Conservation (phyloP, 2,888 invertebrate species). For the Eilema sororculum region DNA sequence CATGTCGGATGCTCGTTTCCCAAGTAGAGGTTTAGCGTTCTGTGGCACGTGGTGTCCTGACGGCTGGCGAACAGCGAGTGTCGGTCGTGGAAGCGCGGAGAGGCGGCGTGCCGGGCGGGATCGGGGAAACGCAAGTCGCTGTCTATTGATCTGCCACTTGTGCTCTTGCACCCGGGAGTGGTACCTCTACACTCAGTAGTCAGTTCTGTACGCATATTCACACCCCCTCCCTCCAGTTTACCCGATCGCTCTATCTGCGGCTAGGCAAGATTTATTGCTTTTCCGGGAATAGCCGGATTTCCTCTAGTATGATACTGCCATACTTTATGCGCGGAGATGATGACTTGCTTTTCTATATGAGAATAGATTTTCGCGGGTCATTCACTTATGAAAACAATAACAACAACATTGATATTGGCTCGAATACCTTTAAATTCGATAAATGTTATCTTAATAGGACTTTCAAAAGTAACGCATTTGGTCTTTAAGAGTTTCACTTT, state of each 20-base stretch:
- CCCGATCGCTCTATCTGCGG: slow-evolving; percentile 68
- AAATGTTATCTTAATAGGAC: background rate
- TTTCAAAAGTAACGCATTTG: background rate
- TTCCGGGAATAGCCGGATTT: slow-evolving; percentile 78
- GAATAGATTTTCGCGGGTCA: background rate
- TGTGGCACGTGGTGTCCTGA: slow-evolving; percentile 29
- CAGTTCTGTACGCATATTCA: slow-evolving; percentile 65
- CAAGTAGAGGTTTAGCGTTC: slow-evolving; percentile 19
- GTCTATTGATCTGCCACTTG: slow-evolving; percentile 77
- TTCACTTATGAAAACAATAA: background rate
- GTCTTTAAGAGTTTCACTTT: background rate
- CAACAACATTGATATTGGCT: background rate
- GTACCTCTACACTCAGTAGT: slow-evolving; percentile 56
- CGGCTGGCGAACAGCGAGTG: slow-evolving; percentile 50
- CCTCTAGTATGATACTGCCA: slow-evolving; percentile 54
- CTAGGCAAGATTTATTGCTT: slow-evolving; percentile 77
- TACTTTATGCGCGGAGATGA: slow-evolving; percentile 48
- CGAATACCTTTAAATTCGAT: background rate
- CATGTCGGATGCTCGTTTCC: slow-evolving; percentile 52
- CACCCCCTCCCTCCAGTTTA: slow-evolving; percentile 51
- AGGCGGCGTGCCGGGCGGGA: slow-evolving; percentile 45
- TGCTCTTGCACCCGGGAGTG: slow-evolving; percentile 71
- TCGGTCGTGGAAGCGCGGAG: slow-evolving; percentile 35
- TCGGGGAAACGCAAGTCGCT: slow-evolving; percentile 65
- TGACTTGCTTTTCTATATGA: slow-evolving; percentile 31